Conservation (phyloP, 2,113 vertebrate genomes). For the Alosa alosa region DNA sequence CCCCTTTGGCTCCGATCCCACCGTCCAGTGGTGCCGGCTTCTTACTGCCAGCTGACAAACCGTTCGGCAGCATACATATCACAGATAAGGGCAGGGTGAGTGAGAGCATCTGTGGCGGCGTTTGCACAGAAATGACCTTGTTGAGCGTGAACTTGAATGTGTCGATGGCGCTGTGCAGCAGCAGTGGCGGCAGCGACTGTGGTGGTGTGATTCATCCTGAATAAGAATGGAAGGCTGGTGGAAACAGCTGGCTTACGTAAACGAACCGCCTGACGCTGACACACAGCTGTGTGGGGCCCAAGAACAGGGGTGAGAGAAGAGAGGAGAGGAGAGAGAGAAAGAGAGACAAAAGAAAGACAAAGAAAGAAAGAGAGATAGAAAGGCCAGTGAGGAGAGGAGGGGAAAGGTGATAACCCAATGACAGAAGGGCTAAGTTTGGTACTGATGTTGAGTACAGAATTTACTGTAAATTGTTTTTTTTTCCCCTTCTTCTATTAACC, state of each 20-base stretch:
- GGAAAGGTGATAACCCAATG: not conserved
- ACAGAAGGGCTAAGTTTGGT: not conserved
- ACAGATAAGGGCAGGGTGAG: not conserved
- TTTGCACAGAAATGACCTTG: not conserved
- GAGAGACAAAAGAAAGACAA: not conserved
- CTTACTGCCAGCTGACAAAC: not conserved
- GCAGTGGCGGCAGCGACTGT: not conserved
- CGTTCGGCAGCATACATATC: not conserved
- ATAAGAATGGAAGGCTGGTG: not conserved
- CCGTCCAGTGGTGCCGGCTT: not conserved
- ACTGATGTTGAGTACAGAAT: not conserved
- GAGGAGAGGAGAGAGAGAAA: not conserved
- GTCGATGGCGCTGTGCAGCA: not conserved
- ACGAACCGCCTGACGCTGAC: not conserved
- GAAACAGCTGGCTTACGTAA: slow-evolving; percentile 15
- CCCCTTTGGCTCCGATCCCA: not conserved
- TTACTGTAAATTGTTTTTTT: not conserved
- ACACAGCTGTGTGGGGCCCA: not conserved
- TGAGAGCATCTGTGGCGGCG: not conserved
- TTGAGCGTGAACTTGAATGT: not conserved
- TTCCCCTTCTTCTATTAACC: not conserved
- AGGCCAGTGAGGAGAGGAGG: not conserved
- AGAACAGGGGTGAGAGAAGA: not conserved
- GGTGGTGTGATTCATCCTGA: not conserved
- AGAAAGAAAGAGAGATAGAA: not conserved